Conservation (phyloP, 2,797 vertebrate species). For the Danio aesculapii region DNA sequence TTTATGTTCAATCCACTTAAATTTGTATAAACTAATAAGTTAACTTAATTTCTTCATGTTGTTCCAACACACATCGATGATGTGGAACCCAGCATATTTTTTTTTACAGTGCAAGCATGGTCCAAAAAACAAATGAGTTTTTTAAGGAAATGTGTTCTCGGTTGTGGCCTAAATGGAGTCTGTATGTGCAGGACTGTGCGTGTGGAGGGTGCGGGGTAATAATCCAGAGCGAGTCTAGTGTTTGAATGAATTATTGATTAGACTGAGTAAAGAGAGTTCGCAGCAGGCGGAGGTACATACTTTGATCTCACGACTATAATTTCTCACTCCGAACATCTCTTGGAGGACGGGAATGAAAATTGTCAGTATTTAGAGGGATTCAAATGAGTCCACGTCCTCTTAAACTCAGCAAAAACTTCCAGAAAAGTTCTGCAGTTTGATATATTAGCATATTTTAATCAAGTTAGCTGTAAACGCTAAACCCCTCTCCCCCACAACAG, state of each 20-base stretch:
- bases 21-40: too few species aligned
- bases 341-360: conserved; percentile 37
- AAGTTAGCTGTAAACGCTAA: neutral
- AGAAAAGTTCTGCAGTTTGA: conserved; percentile 20
- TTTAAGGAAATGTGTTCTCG: neutral
- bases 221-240: conserved; percentile 47
- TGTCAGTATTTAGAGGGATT: conserved; percentile 45
- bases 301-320: conserved; percentile 58
- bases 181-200: neutral
- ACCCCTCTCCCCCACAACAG: neutral
- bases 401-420: conserved; percentile 42
- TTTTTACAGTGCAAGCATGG: too few species aligned
- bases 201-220: conserved; percentile 51
- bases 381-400: conserved; percentile 34
- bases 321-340: conserved; percentile 44
- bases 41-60: too few species aligned
- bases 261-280: conserved; percentile 37
- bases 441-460: conserved; percentile 43
- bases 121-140: neutral
- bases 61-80: too few species aligned
- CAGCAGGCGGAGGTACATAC: conserved; percentile 45
- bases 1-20: too few species aligned
- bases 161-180: neutral
- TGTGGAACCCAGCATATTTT: too few species aligned
- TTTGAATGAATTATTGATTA: conserved; percentile 61